These are phyloP conservation scores for Sinosuthora webbiana DNA, from an alignment of 2,113 vertebrate genomes.

Conservation along the genomic window DNA sequence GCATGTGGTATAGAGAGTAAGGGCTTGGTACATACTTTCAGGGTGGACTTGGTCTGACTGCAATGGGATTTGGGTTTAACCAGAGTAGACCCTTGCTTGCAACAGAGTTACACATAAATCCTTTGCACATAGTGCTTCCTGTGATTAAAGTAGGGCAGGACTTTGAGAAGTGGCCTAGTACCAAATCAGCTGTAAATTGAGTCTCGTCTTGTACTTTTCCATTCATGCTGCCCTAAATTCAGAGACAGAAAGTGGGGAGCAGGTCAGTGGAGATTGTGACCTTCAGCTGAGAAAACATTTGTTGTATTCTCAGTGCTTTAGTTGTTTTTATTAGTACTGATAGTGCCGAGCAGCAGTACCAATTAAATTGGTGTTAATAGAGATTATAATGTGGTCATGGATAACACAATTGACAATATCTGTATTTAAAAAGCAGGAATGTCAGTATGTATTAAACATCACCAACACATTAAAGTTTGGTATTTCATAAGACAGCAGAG, in stretches of 20 bases:
- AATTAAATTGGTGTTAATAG: constrained; percentile 47
- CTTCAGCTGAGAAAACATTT: constrained; percentile 1
- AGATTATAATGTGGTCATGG: constrained; percentile 50
- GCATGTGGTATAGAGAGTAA: not conserved
- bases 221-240: not conserved
- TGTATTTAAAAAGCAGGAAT: constrained; percentile 43
- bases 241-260: not conserved
- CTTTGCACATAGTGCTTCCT: not conserved
- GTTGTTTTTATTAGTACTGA: constrained; percentile 13
- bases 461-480: not conserved
- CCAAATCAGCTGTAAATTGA: not conserved
- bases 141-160: not conserved
- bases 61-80: not conserved
- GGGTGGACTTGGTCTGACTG: not conserved
- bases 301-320: not conserved
- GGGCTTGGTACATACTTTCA: not conserved
- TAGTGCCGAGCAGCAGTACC: not conserved
- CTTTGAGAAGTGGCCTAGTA: not conserved
- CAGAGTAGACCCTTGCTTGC: not conserved
- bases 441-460: constrained; percentile 12
- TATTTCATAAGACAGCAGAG: constrained; percentile 25
- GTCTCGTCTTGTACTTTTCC: not conserved
- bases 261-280: not conserved
- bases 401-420: constrained; percentile 6
- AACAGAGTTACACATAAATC: not conserved